Percentiles rank a stretch among this genome's conserved stretches.
These are phyloP conservation scores for Cyprinodon diabolis DNA, from an alignment of 2,797 vertebrate genomes.

Conservation along the genomic window DNA sequence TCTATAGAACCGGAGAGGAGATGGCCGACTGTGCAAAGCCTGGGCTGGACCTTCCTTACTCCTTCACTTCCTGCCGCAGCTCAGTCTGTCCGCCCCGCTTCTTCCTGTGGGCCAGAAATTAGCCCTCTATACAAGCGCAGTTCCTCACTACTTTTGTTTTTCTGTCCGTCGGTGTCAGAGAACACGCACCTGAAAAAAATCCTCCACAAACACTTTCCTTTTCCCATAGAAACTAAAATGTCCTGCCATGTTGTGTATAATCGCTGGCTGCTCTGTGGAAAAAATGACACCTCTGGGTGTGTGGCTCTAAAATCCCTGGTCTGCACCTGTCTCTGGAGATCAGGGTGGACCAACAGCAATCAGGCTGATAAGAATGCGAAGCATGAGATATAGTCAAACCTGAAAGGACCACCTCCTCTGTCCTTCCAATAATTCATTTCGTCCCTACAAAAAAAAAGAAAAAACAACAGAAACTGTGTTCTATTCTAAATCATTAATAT, in stretches of 20 bases:
- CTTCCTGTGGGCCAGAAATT: slow-evolving; percentile 74
- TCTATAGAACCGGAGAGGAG: slow-evolving; percentile 35
- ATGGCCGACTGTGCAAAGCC: slow-evolving; percentile 45
- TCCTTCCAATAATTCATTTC: slow-evolving; percentile 1
- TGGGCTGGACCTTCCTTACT: slow-evolving; percentile 73
- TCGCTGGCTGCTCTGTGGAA: slow-evolving; percentile 43
- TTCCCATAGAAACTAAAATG: slow-evolving; percentile 24
- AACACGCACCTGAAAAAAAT: slow-evolving; percentile 26
- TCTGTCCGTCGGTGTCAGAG: slow-evolving; percentile 16
- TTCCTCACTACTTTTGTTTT: slow-evolving; percentile 25
- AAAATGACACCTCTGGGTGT: slow-evolving; percentile 30
- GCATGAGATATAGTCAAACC: slow-evolving; percentile 41
- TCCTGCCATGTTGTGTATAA: slow-evolving; percentile 47
- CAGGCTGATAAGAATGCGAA: slow-evolving; percentile 64
- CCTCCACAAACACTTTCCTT: slow-evolving; percentile 25
- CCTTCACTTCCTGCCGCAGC: slow-evolving; percentile 76
- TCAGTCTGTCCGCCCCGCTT: slow-evolving; percentile 68
- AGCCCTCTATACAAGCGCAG: slow-evolving; percentile 39
- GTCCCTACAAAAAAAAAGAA: neutral
- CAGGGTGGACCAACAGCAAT: slow-evolving; percentile 55
- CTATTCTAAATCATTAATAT: slow-evolving; percentile 6
- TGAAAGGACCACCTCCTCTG: slow-evolving; percentile 8
- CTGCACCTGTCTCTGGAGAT: slow-evolving; percentile 73
- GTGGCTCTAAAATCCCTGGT: slow-evolving; percentile 41
- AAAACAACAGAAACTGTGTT: neutral